phyloP scores from a whole-genome alignment of 1,140 invertebrate species.

The Drosophila fuyamai region DNA sequence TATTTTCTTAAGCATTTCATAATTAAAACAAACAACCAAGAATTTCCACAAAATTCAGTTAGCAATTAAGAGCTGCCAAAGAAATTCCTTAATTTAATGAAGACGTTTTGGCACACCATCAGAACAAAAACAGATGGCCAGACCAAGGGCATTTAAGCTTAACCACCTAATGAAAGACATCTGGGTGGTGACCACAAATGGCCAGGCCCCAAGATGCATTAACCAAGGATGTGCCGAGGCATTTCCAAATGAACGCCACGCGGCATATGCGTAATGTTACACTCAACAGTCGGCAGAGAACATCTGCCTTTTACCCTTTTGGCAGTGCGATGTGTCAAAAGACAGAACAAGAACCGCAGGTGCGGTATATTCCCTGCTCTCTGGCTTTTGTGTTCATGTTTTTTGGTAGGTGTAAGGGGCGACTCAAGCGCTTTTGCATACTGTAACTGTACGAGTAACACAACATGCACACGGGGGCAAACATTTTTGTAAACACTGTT shows the following conservation, averaged over 20 bases:
- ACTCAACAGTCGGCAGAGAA: slow-evolving; percentile 26
- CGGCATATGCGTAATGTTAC: slow-evolving; percentile 48
- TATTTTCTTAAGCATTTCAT: slow-evolving; percentile 7
- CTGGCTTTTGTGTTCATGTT: slow-evolving; percentile 15
- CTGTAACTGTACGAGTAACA: slow-evolving; percentile 31
- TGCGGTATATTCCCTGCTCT: slow-evolving; percentile 27
- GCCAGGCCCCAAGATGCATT: slow-evolving; percentile 49
- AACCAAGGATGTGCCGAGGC: slow-evolving; percentile 19
- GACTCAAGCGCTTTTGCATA: slow-evolving; percentile 46
- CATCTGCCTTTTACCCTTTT: slow-evolving; percentile 49
- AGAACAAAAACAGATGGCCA: slow-evolving; percentile 21
- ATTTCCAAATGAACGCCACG: slow-evolving; percentile 20
- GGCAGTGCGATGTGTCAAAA: slow-evolving; percentile 49
- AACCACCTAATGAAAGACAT: slow-evolving; percentile 44
- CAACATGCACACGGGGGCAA: slow-evolving; percentile 52
- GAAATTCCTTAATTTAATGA: slow-evolving; percentile 39
- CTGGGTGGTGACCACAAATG: slow-evolving; percentile 46
- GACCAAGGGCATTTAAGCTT: slow-evolving; percentile 8
- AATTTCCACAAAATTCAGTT: slow-evolving; percentile 10
- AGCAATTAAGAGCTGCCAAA: slow-evolving; percentile 24
- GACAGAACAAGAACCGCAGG: slow-evolving; percentile 48
- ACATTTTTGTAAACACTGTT: slow-evolving; percentile 65
- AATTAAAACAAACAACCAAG: background rate
- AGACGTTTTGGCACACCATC: slow-evolving; percentile 20
- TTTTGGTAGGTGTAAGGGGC: background rate